Conservation (phyloP, 2,797 vertebrate genomes). For the Antrozous pallidus region DNA sequence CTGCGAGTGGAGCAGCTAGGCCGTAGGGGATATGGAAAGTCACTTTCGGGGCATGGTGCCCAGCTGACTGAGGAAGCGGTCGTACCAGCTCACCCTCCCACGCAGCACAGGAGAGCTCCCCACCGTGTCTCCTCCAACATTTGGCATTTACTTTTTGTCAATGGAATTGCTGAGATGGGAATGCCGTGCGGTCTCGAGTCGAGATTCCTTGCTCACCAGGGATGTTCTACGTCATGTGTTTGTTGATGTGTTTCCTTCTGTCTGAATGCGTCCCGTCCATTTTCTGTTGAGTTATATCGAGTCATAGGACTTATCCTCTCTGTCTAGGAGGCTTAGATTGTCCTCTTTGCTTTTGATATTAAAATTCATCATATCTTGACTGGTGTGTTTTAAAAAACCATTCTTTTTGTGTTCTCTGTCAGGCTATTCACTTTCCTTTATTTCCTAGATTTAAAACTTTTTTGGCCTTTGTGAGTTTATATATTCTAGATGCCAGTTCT, state of each 20-base stretch:
- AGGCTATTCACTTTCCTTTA: neutral
- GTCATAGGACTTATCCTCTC: neutral
- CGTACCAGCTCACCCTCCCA: neutral
- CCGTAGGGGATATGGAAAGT: neutral
- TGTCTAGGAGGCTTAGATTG: neutral
- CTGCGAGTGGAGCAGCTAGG: neutral
- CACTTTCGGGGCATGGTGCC: neutral
- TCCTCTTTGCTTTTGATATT: neutral
- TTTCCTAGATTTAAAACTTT: neutral
- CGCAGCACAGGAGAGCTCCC: neutral
- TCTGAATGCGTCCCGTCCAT: neutral
- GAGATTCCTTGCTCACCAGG: neutral
- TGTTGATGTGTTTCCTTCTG: neutral
- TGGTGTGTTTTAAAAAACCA: neutral
- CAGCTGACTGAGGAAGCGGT: neutral
- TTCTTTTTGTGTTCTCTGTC: neutral
- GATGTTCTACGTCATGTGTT: neutral
- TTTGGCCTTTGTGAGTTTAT: neutral
- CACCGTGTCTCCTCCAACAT: neutral
- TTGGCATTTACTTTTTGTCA: neutral
- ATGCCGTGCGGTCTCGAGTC: neutral
- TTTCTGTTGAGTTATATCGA: neutral
- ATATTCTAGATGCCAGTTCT: neutral
- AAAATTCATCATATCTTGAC: neutral
- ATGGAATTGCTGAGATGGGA: neutral